Evolutionary conservation across 2,888 invertebrate species (phyloP).

Genomic region (Drosophila atripex): DNA sequence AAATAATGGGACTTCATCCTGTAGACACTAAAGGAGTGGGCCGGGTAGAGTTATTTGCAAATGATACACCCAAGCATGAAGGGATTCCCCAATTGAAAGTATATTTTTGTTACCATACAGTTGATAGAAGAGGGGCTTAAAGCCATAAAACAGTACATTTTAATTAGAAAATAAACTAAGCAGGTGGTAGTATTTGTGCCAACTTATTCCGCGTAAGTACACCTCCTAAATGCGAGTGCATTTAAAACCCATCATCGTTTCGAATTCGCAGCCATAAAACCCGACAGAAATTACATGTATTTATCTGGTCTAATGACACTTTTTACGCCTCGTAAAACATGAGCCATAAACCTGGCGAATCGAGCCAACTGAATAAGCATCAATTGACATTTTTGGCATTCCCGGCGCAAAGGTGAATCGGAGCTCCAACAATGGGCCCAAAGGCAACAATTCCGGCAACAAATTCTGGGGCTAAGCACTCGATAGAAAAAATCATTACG

Average conservation of each 20-base stretch:
- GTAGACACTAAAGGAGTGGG: conserved; percentile 14
- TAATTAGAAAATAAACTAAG: neutral
- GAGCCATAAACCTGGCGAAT: conserved; percentile 41
- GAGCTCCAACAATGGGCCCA: conserved; percentile 34
- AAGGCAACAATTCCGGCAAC: conserved; percentile 21
- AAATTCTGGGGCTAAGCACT: conserved; percentile 38
- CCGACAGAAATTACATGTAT: conserved; percentile 35
- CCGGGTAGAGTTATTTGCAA: neutral
- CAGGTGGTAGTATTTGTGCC: neutral
- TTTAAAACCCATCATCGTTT: conserved; percentile 10
- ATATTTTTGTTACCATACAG: neutral
- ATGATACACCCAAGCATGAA: neutral
- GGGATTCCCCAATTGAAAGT: neutral
- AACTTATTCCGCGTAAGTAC: conserved; percentile 1
- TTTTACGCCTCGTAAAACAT: conserved; percentile 65
- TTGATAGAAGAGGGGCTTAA: neutral
- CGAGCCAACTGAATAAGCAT: conserved; percentile 32
- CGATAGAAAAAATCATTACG: conserved; percentile 66
- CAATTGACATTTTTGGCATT: conserved; percentile 47
- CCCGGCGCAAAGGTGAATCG: conserved; percentile 49
- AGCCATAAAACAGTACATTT: neutral
- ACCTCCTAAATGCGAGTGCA: conserved; percentile 5
- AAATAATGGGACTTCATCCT: conserved; percentile 6
- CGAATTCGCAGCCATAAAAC: conserved; percentile 27
- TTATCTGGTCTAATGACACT: conserved; percentile 63